phyloP scores from a whole-genome alignment of 2,797 vertebrate species.

The Jordanella pulchra region DNA sequence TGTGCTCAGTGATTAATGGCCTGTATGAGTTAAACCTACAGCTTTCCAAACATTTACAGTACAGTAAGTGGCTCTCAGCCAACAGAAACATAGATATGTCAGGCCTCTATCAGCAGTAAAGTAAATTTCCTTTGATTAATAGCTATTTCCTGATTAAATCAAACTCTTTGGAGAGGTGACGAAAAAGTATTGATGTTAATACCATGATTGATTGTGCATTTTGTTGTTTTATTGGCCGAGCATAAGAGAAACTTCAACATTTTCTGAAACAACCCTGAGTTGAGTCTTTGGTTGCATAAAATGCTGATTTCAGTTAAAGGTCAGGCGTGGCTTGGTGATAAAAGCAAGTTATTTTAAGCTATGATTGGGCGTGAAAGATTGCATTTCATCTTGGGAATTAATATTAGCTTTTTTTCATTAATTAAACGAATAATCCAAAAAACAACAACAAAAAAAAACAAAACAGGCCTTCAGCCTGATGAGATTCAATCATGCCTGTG shows the following conservation, averaged over 20 bases:
- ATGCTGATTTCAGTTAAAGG: slow-evolving; percentile 15
- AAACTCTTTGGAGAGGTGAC: slow-evolving; percentile 16
- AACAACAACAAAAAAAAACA: no score
- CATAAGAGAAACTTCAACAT: neutral
- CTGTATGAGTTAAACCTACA: slow-evolving; percentile 19
- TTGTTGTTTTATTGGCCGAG: slow-evolving; percentile 25
- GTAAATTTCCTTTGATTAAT: slow-evolving; percentile 28
- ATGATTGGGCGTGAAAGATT: neutral
- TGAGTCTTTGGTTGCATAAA: slow-evolving; percentile 1
- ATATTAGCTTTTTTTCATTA: neutral
- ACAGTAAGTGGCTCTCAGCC: slow-evolving; percentile 3
- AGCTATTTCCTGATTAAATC: slow-evolving; percentile 16
- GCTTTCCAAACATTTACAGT: slow-evolving; percentile 17
- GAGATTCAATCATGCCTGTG: neutral
- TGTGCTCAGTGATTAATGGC: slow-evolving; percentile 32
- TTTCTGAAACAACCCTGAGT: neutral
- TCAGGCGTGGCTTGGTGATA: slow-evolving; percentile 17
- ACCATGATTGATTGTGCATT: slow-evolving; percentile 31
- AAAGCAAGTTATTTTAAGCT: slow-evolving; percentile 7
- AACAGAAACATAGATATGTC: neutral
- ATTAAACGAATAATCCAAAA: neutral
- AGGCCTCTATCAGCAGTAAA: neutral
- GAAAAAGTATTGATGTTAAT: slow-evolving; percentile 12
- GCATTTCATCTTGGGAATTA: neutral
- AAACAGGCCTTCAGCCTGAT: neutral